These are phyloP conservation scores for Ptyas mucosa DNA, from an alignment of 2,113 vertebrate species.

Conservation along the genomic window DNA sequence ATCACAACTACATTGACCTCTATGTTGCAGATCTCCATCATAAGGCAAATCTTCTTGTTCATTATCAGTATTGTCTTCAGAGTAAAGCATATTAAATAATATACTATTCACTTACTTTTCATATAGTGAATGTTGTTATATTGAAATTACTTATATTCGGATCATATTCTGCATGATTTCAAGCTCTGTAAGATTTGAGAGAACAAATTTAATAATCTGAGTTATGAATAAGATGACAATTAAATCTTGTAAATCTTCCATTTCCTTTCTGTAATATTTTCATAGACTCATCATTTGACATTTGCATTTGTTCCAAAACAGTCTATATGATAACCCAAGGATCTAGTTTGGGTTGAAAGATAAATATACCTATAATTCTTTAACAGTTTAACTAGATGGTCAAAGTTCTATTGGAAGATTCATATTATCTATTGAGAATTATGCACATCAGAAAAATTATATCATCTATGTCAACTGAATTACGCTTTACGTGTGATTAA, in stretches of 20 bases:
- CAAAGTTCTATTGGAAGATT: background rate
- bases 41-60: conserved; percentile 81
- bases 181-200: conserved; percentile 38
- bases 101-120: conserved; percentile 39
- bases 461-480: background rate
- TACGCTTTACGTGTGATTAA: background rate
- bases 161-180: background rate
- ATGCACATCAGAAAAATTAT: background rate
- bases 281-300: accelerated
- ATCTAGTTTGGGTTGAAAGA: background rate
- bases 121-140: conserved; percentile 16
- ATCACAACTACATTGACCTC: background rate
- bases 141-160: conserved; percentile 24
- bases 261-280: background rate
- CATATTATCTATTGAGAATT: background rate
- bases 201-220: conserved; percentile 1
- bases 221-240: background rate
- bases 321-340: accelerated
- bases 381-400: background rate
- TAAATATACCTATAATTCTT: background rate
- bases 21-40: conserved; percentile 58
- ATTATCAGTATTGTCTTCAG: conserved; percentile 70
- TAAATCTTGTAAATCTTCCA: background rate
- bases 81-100: conserved; percentile 37
- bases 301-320: background rate